Evolutionary conservation across 1,140 invertebrate species (phyloP), one percentile per base, ranked within the genome.

Genomic region (Hermetia illucens): DNA sequence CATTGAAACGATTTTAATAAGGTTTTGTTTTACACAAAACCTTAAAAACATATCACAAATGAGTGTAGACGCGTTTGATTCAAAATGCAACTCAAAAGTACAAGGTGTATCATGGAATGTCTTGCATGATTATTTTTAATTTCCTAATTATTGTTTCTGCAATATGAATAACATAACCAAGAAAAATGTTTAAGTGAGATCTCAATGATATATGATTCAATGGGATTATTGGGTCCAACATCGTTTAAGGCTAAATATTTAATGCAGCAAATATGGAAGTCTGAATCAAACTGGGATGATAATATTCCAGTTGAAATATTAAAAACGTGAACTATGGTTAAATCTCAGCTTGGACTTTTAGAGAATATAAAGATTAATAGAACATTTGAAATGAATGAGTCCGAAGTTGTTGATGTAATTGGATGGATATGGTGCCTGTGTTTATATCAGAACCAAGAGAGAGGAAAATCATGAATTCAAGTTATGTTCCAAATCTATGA

Each of bases 131-230:
- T 27, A 45, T n/a, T 44, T 52, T 35, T 27, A 44, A 42, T 25
- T 25, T 47, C 42, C 36, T 41, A 42, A 3, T 27, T 42, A 21
- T 34, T 36, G 10, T 20, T 15, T 34, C 18, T 34, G 5, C 9
- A 16, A 27, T 12, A 16, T 13, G 1, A 5, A 31, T 9, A 5
- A 21, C 36, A 31, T 25, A 32, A 62, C 52, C 12, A 66, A 63
- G 46, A 45, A 52, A 27, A 38, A 6, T 17, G 46, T 66, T 32
- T 66, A 32, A 61, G 57, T 10, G 38, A 36, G 5, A 51, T 45
- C 2, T 33, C 45, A 8, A 38, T 39, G 39, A 47, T 54, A 5
- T 66, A 53, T 42, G 64, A 66, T 44, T 64, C 64, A 10, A 35
- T 58, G 21, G 58, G 56, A n/a, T 36, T 61, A 10, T 21, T 62